These are phyloP conservation scores for Echinarachnius parma DNA, from an alignment of 53 echinoderm and acorn worm species.

Conservation along the genomic window DNA sequence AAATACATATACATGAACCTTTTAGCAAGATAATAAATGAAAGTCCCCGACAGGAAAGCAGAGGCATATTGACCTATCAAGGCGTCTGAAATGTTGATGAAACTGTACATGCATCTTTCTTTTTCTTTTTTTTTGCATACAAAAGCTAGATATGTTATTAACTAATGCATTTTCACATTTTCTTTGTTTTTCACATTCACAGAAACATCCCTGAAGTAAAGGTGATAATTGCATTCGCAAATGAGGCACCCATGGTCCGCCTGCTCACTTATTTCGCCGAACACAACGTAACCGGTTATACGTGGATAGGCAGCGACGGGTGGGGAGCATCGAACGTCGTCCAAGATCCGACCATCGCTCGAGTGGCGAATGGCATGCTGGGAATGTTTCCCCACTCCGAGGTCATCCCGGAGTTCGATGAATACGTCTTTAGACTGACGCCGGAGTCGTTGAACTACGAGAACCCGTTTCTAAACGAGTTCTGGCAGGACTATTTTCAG, in stretches of 20 bases:
- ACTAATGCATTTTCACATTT: neutral
- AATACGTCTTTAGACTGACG: constrained; percentile 45
- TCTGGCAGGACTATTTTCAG: constrained; percentile 65
- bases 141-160: no score
- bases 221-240: constrained; percentile 76
- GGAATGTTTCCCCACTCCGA: constrained; percentile 58
- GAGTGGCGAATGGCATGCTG: constrained; percentile 75
- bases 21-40: no score
- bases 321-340: constrained; percentile 70
- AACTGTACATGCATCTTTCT: no score
- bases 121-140: no score
- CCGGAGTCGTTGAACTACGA: constrained; percentile 31
- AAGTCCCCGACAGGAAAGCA: no score
- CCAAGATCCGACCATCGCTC: constrained; percentile 27
- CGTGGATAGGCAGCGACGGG: constrained; percentile 78
- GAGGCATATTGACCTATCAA: no score
- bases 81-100: no score
- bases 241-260: constrained; percentile 68
- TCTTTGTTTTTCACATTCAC: constrained; percentile 1
- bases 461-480: constrained; percentile 77
- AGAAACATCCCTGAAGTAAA: constrained; percentile 66
- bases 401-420: constrained; percentile 29
- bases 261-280: constrained; percentile 64
- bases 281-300: constrained; percentile 69
- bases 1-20: no score